A percentile compares a stretch with the other conserved stretches of the same genome.
Evolutionary conservation across 2,797 vertebrate species (phyloP).

Genomic region (Pangasius djambal): DNA sequence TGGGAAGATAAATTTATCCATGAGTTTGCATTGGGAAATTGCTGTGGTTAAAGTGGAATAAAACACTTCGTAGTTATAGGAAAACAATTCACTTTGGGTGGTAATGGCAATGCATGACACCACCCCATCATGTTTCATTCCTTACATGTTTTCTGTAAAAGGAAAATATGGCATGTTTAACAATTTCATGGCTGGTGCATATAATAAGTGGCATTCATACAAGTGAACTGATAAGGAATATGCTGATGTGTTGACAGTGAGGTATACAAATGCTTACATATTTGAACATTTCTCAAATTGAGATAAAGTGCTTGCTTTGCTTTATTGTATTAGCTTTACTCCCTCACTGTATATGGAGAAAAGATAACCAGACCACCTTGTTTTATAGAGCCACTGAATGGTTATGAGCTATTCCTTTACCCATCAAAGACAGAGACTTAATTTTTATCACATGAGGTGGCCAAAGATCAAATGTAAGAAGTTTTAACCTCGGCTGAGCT

Average conservation of each 20-base stretch:
- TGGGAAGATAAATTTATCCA: not conserved
- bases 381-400: slow-evolving; percentile 9
- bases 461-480: not conserved
- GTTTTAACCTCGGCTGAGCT: not conserved
- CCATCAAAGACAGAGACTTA: not conserved
- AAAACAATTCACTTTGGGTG: not conserved
- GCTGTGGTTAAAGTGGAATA: not conserved
- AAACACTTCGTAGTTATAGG: not conserved
- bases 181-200: not conserved
- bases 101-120: not conserved
- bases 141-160: not conserved
- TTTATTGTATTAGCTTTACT: not conserved
- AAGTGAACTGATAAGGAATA: not conserved
- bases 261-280: not conserved
- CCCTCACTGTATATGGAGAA: not conserved
- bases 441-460: not conserved
- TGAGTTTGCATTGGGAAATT: no score
- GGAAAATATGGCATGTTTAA: not conserved
- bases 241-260: not conserved
- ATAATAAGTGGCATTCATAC: not conserved
- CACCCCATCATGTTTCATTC: not conserved
- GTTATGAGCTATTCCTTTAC: slow-evolving; percentile 6
- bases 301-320: not conserved
- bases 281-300: not conserved
- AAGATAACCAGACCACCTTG: not conserved